Evolutionary conservation across 2,113 vertebrate species (phyloP).

Genomic region (Regulus satrapa): DNA sequence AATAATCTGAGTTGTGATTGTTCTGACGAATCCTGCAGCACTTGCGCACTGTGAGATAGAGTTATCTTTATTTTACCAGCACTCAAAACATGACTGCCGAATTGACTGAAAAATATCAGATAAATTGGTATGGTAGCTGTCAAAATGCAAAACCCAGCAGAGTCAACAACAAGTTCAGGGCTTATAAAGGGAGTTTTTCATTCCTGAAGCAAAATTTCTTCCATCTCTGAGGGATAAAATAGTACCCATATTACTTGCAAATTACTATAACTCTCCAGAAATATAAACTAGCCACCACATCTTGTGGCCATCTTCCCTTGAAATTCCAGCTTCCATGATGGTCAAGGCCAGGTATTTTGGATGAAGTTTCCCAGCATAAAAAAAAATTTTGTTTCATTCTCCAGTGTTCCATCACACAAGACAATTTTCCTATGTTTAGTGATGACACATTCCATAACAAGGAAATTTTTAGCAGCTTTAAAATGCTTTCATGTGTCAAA

Average conservation of each 20-base stretch:
- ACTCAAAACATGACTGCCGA: not conserved
- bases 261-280: not conserved
- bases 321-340: not conserved
- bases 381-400: not conserved
- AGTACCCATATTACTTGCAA: not conserved
- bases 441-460: not conserved
- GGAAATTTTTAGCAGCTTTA: not conserved
- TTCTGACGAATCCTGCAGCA: slow-evolving; percentile 17
- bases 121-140: not conserved
- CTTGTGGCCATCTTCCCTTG: not conserved
- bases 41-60: not conserved
- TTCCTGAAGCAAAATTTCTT: not conserved
- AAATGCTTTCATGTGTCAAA: not conserved
- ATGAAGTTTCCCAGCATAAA: not conserved
- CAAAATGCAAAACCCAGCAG: not conserved
- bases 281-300: not conserved
- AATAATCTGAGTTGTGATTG: slow-evolving; percentile 21
- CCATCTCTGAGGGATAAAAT: not conserved
- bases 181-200: not conserved
- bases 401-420: not conserved
- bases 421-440: not conserved
- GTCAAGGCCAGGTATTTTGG: not conserved
- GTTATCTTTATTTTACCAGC: slow-evolving; percentile 41
- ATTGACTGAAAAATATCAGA: slow-evolving; percentile 9
- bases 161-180: not conserved